Evolutionary conservation across 2,888 invertebrate species (phyloP).

Genomic region (Mythimna ferrago): DNA sequence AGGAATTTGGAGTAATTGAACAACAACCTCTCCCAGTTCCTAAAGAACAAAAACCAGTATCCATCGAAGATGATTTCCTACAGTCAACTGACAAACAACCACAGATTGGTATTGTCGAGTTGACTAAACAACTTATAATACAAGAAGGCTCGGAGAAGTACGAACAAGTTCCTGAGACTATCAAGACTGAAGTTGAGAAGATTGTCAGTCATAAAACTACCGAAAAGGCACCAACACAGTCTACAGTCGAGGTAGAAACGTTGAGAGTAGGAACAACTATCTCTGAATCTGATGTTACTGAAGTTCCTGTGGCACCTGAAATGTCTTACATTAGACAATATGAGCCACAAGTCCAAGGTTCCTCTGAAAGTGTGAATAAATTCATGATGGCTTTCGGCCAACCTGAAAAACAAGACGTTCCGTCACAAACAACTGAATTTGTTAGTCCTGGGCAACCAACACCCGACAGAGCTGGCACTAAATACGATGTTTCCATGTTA

Average conservation of each 20-base stretch:
- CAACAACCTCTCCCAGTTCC: conserved; percentile 22
- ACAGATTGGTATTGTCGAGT: conserved; percentile 55
- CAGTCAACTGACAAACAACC: conserved; percentile 49
- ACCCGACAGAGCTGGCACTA: conserved; percentile 60
- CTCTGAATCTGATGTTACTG: conserved; percentile 72
- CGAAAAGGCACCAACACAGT: conserved; percentile 69
- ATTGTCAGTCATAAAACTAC: conserved; percentile 62
- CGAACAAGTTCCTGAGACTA: conserved; percentile 27
- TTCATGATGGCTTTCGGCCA: conserved; percentile 72
- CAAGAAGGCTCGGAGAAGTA: conserved; percentile 62
- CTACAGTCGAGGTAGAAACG: conserved; percentile 72
- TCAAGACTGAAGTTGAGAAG: conserved; percentile 43
- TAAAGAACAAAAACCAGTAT: conserved; percentile 39
- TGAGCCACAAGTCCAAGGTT: conserved; percentile 71
- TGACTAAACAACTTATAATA: conserved; percentile 63
- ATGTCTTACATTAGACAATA: conserved; percentile 77
- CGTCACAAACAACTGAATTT: conserved; percentile 67
- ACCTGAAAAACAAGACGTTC: conserved; percentile 78
- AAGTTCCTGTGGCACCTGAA: conserved; percentile 67
- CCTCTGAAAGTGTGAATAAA: conserved; percentile 73
- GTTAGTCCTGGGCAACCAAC: conserved; percentile 39
- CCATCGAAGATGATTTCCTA: conserved; percentile 53
- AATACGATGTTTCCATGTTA: conserved; percentile 73
- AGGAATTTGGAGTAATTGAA: conserved; percentile 3
- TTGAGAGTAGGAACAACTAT: conserved; percentile 72